Evolutionary conservation across 2,113 vertebrate species (phyloP).

Genomic region (Peromyscus leucopus): DNA sequence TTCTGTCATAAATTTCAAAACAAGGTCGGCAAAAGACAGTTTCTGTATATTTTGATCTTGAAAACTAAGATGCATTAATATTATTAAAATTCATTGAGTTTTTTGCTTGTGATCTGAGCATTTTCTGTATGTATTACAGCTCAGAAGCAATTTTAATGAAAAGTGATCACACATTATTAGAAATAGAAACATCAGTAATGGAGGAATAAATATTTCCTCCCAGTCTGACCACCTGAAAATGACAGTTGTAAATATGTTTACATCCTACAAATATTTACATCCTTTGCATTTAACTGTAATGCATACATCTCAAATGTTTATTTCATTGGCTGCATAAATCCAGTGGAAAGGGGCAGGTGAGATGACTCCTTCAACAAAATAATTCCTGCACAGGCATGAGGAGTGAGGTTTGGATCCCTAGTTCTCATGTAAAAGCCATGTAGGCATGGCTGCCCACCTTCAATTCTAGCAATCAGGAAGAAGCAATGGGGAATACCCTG

Average conservation of each 20-base stretch:
- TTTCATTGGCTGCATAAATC: not conserved
- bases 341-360: not conserved
- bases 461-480: not conserved
- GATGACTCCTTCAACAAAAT: not conserved
- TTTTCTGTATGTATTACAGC: not conserved
- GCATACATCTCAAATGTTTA: not conserved
- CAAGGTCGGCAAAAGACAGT: not conserved
- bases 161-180: not conserved
- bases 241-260: not conserved
- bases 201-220: not conserved
- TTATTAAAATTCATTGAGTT: not conserved
- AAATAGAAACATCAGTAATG: not conserved
- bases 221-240: not conserved
- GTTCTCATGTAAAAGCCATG: not conserved
- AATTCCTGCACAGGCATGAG: not conserved
- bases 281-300: conserved; percentile 45
- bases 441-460: not conserved
- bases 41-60: not conserved
- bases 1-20: conserved; percentile 21
- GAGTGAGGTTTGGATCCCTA: not conserved
- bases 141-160: conserved; percentile 11
- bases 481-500: too few species aligned
- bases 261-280: not conserved
- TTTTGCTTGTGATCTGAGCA: not conserved
- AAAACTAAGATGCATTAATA: not conserved